Evolutionary conservation across 2,797 vertebrate species (phyloP).

Genomic region (Syncerus caffer): DNA sequence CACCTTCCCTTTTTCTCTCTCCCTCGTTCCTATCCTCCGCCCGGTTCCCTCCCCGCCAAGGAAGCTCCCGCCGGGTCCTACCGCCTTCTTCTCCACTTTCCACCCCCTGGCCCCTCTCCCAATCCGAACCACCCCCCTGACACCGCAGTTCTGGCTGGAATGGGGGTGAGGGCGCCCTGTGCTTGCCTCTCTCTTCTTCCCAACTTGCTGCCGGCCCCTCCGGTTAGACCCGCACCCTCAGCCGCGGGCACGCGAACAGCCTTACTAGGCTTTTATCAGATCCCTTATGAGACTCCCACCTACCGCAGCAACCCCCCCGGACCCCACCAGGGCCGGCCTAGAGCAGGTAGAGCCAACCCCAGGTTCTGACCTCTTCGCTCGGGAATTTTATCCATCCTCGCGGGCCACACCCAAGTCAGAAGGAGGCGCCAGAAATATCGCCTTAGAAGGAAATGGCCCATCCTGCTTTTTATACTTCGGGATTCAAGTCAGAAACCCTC

Average conservation of each 20-base stretch:
- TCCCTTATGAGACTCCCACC: not conserved
- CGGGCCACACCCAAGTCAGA: conserved; percentile 62
- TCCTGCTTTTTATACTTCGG: not conserved
- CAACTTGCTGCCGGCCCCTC: not conserved
- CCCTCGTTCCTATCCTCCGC: not conserved
- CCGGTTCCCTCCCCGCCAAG: not conserved
- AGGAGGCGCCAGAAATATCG: not conserved
- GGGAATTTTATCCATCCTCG: not conserved
- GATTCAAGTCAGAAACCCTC: not conserved
- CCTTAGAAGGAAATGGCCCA: conserved; percentile 21
- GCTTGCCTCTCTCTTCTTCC: not conserved
- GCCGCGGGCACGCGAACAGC: not conserved
- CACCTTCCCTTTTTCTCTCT: conserved; percentile 37
- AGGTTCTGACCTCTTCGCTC: not conserved
- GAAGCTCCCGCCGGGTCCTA: conserved; percentile 75
- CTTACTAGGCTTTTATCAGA: no score
- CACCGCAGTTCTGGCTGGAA: not conserved
- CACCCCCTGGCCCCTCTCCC: not conserved
- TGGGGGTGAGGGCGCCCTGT: not conserved
- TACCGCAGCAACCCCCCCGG: not conserved
- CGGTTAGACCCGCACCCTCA: not conserved
- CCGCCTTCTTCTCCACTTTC: conserved; percentile 2
- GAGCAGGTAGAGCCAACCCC: not conserved
- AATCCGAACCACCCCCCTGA: not conserved
- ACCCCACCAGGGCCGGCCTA: not conserved